These are phyloP conservation scores for Psilanteris sp. DNA, from an alignment of 1,140 invertebrate genomes.

Conservation along the genomic window DNA sequence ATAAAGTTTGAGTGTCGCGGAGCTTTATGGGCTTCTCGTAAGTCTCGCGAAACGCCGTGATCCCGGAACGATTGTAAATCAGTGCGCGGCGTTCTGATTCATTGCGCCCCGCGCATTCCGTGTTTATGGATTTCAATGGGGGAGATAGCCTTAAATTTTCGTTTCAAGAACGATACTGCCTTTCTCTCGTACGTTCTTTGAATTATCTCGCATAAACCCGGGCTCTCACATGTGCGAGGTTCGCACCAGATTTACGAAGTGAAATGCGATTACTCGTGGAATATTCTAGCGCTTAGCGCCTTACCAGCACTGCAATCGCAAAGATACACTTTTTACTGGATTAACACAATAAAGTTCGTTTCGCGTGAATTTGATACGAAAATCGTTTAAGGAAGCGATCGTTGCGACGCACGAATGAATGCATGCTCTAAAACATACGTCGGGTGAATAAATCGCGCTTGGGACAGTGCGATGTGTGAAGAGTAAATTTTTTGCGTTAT, in stretches of 20 bases:
- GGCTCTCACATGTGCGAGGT: slow-evolving; percentile 34
- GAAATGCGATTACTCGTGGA: slow-evolving; percentile 41
- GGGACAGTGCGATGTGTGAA: too few relatives aligned
- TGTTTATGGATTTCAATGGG: slow-evolving; percentile 68
- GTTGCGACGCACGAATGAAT: too few relatives aligned
- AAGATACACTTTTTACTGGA: too few relatives aligned
- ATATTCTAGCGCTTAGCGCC: slow-evolving; percentile 19
- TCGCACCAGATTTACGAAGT: slow-evolving; percentile 48
- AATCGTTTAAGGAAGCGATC: too few relatives aligned
- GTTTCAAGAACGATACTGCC: slow-evolving; percentile 63
- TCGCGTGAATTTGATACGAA: too few relatives aligned
- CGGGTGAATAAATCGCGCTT: too few relatives aligned
- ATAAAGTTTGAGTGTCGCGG: slow-evolving; percentile 72
- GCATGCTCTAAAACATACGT: too few relatives aligned
- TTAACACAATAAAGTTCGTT: too few relatives aligned
- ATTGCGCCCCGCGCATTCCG: slow-evolving; percentile 65
- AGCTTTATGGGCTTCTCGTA: slow-evolving; percentile 67
- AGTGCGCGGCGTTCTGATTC: slow-evolving; percentile 69
- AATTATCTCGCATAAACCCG: slow-evolving; percentile 51
- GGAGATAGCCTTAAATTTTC: slow-evolving; percentile 62
- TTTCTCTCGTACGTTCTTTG: slow-evolving; percentile 50
- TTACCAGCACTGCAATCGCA: too few relatives aligned
- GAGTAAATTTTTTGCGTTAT: too few relatives aligned
- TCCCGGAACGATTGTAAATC: slow-evolving; percentile 73
- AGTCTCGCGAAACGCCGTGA: slow-evolving; percentile 66